Base-by-base conservation (phyloP, 2,113 vertebrate species). In the Forbesichthys papilliferus region DNA sequence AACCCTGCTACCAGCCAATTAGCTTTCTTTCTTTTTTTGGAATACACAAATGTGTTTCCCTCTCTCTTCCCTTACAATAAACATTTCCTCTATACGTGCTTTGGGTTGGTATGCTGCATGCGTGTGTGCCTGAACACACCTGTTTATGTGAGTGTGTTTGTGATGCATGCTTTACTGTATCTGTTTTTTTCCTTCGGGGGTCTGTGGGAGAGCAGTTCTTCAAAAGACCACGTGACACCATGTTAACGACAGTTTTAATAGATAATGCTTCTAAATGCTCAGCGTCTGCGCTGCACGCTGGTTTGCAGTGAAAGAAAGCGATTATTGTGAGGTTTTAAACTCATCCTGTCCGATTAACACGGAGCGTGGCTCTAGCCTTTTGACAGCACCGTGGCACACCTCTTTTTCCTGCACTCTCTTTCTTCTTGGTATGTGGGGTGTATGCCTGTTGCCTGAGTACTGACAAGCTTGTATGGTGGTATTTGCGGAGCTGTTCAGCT, bases 1-100 rank as follows among this genome's bases (percentile, higher is more conserved):
- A 72, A 73, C 82, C 75, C 70, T 59, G 42, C 81, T 64, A 67
- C 78, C 71, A 86, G 77, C 75, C 77, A n/a, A 5, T 57, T 57
- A 10, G 64, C 71, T 83, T 11, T 4, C 67, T 81, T 79, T 51
- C 73, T 70, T 46, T 9, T 61, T 74, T 82, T 55, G 64, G 58
- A 71, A 0, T 59, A 55, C 47, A 69, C 52, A 69, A 71, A 68
- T 20, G 60, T 20, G 18, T 57, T 33, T 62, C 18, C 54, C 51
- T 74, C 60, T 67, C 59, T 61, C 64, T 61, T 70, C 14, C 52
- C 59, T 58, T 34, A 18, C 47, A 1, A n/a, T 16, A 18, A 74
- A 63, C 64, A 63, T 46, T 47, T 9, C 10, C 53, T 56, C 47
- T 27, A 63, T 61, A 61, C 53, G 71, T 70, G 58, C 72, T 62